Evolutionary conservation across 2,888 invertebrate genomes (phyloP), one percentile per base, ranked within the genome.

Genomic region (Napeogenes inachia): DNA sequence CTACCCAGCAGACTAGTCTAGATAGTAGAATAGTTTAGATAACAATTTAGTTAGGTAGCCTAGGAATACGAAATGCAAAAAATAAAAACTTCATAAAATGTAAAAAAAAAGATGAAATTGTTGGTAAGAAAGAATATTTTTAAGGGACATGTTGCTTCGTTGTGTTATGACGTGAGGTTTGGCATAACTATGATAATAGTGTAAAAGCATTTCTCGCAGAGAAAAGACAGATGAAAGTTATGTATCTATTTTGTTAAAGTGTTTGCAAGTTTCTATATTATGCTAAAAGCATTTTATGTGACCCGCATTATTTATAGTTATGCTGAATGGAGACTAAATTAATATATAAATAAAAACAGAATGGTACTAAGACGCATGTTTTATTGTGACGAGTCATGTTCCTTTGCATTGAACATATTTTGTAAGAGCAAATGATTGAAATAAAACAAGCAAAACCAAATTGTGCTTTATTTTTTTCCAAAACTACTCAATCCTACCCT

Each of bases 111-210:
- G 85, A 91, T 89, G 90, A 92, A 92, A 91, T 91, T 91, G 91
- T 92, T 89, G 89, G 88, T 91, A 91, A 92, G 91, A 91, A 91
- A 92, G 92, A 91, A 88, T 92, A 92, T 92, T 92, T 92, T 92
- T 92, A 92, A 89, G 89, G 89, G 82, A 89, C 88, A 89, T 89
- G 89, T 91, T 88, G 91, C 91, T 89, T 90, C 86, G 87, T 90
- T 90, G 85, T 86, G 88, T 91, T 90, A 86, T 82, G 85, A 78
- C 80, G 84, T 85, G 85, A 76, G 83, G 85, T 91, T 90, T 87
- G 89, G 91, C 91, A 89, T 89, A 89, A 91, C 90, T 89, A 90
- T 89, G 82, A 80, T 89, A 87, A 87, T 87, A 84, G 84, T 85
- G 82, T 78, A 74, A 81, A 80, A 80, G 81, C 84, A 80, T 81